A percentile compares a stretch with the other conserved stretches of the same genome.
These are phyloP conservation scores for Chlorocebus sabaeus DNA, from an alignment of 2,113 vertebrate genomes.

Conservation along the genomic window DNA sequence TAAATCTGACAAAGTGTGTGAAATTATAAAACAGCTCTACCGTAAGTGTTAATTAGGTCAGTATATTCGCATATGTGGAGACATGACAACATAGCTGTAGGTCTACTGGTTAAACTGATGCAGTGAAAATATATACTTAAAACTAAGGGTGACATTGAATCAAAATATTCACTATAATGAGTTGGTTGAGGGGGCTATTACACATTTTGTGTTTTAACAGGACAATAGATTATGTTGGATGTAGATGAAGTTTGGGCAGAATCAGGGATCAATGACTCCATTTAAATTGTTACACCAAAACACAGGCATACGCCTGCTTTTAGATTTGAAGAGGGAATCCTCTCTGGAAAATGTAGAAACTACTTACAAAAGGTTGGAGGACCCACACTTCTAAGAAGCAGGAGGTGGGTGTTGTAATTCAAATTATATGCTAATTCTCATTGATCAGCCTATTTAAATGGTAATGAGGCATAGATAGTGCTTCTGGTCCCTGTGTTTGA, in stretches of 20 bases:
- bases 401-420: conserved; percentile 63
- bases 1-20: neutral
- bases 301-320: neutral
- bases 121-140: neutral
- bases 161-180: neutral
- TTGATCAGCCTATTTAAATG: conserved; percentile 77
- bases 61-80: neutral
- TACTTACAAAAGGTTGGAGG: neutral
- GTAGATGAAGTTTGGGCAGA: neutral
- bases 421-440: conserved; percentile 72
- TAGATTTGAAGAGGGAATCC: neutral
- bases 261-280: neutral
- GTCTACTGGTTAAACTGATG: neutral
- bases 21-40: neutral
- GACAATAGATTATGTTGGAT: neutral
- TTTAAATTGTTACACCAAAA: neutral
- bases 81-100: neutral
- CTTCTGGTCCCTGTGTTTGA: conserved; percentile 50
- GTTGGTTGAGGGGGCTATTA: neutral
- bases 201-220: neutral
- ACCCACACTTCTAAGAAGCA: conserved; percentile 19
- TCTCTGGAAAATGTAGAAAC: neutral
- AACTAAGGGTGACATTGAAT: neutral
- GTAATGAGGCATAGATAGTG: conserved; percentile 68
- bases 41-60: neutral